Percentiles rank a stretch among this genome's conserved stretches.
Conservation (phyloP, 2,113 vertebrate species). For the Hypomesus transpacificus region DNA sequence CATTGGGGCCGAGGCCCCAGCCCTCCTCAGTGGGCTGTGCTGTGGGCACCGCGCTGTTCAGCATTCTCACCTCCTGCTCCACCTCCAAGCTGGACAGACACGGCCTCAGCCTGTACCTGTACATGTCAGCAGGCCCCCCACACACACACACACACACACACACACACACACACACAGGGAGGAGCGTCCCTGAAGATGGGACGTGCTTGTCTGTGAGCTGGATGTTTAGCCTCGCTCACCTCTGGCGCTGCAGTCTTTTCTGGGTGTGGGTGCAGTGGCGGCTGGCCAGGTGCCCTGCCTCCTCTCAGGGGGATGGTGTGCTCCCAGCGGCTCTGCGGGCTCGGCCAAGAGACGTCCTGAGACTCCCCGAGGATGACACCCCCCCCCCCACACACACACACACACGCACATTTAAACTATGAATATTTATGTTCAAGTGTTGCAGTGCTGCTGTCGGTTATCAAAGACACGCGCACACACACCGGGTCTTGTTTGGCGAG, state of each 20-base stretch:
- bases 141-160: no score
- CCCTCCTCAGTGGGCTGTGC: slow-evolving; percentile 44
- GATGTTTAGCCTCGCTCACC: slow-evolving; percentile 25
- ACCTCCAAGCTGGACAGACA: slow-evolving; percentile 30
- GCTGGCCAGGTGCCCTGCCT: slow-evolving; percentile 65
- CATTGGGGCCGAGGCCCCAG: slow-evolving; percentile 52
- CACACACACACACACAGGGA: no score
- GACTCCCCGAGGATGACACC: slow-evolving; percentile 60
- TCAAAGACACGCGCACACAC: slow-evolving; percentile 45
- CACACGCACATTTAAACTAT: no score
- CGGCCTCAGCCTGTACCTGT: slow-evolving; percentile 17
- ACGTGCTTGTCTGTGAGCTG: slow-evolving; percentile 18
- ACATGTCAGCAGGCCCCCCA: not conserved
- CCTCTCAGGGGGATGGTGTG: slow-evolving; percentile 70
- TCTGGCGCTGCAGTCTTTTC: slow-evolving; percentile 22
- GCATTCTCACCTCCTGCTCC: slow-evolving; percentile 36
- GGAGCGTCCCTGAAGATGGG: no score
- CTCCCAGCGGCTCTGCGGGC: slow-evolving; percentile 57
- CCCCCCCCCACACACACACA: no score
- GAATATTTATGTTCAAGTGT: slow-evolving; percentile 72
- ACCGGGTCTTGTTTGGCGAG: not conserved
- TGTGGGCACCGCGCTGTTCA: slow-evolving; percentile 56
- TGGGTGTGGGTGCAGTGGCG: slow-evolving; percentile 37
- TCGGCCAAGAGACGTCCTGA: slow-evolving; percentile 70
- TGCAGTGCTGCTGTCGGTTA: slow-evolving; percentile 67